phyloP scores from a whole-genome alignment of 2,797 vertebrate genomes.

The Sebastes diaconus region DNA sequence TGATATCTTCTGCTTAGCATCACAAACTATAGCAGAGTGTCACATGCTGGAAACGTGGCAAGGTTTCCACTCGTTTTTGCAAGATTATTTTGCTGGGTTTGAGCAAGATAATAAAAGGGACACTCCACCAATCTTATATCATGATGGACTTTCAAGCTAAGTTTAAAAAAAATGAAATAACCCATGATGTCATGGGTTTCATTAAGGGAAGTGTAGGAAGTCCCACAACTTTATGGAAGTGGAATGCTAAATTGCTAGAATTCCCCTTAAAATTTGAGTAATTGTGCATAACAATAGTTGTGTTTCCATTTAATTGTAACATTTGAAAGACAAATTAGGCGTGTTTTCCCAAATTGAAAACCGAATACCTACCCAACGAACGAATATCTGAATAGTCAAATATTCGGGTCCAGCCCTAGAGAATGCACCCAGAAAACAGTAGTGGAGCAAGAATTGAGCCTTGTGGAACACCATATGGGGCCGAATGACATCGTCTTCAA shows the following conservation, averaged over 20 bases:
- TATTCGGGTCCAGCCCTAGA: too few relatives aligned
- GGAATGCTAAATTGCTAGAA: too few relatives aligned
- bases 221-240: not conserved
- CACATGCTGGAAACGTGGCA: too few relatives aligned
- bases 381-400: rapidly evolving
- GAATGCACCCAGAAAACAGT: not conserved
- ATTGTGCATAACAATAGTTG: not conserved
- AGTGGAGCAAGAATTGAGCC: not conserved
- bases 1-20: not conserved
- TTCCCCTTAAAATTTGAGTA: too few relatives aligned
- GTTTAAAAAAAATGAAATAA: not conserved
- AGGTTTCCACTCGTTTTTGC: not conserved
- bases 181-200: not conserved
- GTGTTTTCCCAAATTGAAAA: rapidly evolving
- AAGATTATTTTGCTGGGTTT: not conserved
- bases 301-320: too few relatives aligned
- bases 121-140: too few relatives aligned
- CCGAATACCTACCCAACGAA: too few relatives aligned
- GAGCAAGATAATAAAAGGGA: too few relatives aligned
- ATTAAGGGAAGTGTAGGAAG: not conserved
- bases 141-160: not conserved
- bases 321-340: too few relatives aligned
- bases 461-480: not conserved
- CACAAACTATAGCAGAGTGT: not conserved
- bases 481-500: not conserved